Evolutionary conservation across 2,888 invertebrate species (phyloP), one percentile per base, ranked within the genome.

Genomic region (Microdon myrmicae): DNA sequence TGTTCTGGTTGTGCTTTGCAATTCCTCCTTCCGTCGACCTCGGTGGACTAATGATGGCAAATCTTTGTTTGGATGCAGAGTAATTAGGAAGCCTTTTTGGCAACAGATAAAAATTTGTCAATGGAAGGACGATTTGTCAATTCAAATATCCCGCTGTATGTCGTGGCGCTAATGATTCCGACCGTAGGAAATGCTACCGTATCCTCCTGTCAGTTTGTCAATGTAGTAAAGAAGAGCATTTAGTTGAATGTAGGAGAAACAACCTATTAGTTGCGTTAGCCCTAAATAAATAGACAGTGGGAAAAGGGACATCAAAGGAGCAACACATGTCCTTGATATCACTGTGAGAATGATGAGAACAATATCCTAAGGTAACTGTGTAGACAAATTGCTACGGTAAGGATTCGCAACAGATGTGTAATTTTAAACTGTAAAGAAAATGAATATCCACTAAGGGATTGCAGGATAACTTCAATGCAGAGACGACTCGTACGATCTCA

Each of bases 81-180:
- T 58, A 64, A 64, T 64, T 64, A 58, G 64, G 58, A 47, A 51
- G 64, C 28, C 45, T 53, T 51, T 32, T 32, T 16, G 47, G 19
- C 45, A 51, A 3, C 7, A 37, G 37, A 56, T 56, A 64, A 56
- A 58, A 58, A 58, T 58, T 58, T 58, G 58, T 64, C 58, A 64
- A 51, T 58, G 35, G 56, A 58, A 58, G 58, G 58, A 58, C 64
- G 64, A 64, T 64, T 64, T 64, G 58, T 58, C 64, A 64, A 58
- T 43, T 58, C 43, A 45, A 55, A 55, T 56, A 38, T 56, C 34
- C 44, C 34, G 19, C 23, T 20, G 20, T 4, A 37, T 12, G 16
- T 16, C 22, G 47, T 49, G n/a, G 16, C 44, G 28, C 58, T 64
- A 58, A 64, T 64, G 58, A 51, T 58, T 45, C 29, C 31, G 17